Evolutionary conservation across 2,888 invertebrate species (phyloP), one percentile per base, ranked within the genome.

Genomic region (Drosophila subsilvestris): DNA sequence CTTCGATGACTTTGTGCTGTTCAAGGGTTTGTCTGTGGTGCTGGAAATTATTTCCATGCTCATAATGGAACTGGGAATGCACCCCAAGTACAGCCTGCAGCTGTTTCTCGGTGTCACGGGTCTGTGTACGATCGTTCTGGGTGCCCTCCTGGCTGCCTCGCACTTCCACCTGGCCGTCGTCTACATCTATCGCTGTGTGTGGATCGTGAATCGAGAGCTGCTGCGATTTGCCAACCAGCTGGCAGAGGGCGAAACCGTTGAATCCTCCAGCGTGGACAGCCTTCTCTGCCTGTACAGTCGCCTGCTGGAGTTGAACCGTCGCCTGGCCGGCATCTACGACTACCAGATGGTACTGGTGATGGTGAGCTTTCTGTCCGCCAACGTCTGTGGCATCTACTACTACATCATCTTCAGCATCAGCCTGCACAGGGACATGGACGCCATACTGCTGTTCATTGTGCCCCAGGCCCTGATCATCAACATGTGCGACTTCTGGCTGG

Each of bases 151-250:
- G 14, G 49, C 71, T 1, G 61, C 63, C 1, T 63, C 69, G 51
- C 80, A 84, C 3, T 80, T 75, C 7, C 74, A 80, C 29, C 32
- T 80, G 48, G 63, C 60, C 0, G 63, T 84, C 12, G 22, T 74
- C 1, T 62, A 47, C 1, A 58, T 80, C n/a, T 80, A 80, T 25
- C 74, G 75, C 1, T 67, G 22, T 12, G 22, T 84, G 3, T 80
- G 85, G 81, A 53, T 54, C 5, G 55, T 80, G 0, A 80, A 80
- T 48, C 47, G 49, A 9, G 59, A 80, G n/a, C 61, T 80, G 0
- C 43, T 74, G 1, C 25, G 22, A 9, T 45, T 73, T 4, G 66
- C 53, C 0, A 56, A 67, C 58, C 32, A 45, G 0, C 14, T 67
- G 3, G 17, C 29, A 1, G 29, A 4, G 1, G 45, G 32, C 0